Conservation (phyloP, 2,113 vertebrate genomes). For the Tapirus terrestris region DNA sequence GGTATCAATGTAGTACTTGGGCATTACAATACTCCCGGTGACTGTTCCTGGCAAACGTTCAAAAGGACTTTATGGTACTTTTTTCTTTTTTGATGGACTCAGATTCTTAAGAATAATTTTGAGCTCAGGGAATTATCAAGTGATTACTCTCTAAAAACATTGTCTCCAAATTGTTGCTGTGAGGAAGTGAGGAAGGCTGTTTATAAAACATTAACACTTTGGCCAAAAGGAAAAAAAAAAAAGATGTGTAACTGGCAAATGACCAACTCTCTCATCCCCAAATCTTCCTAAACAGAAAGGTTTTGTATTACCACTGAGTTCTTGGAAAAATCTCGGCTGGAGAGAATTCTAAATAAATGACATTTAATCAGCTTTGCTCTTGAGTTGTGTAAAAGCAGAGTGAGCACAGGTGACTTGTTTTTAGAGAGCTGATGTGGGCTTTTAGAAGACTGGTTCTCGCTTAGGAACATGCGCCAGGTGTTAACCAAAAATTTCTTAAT, state of each 20-base stretch:
- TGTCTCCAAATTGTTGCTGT: slow-evolving; percentile 56
- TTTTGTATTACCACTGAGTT: background rate
- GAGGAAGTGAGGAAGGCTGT: slow-evolving; percentile 62
- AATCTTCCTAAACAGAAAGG: slow-evolving; percentile 17
- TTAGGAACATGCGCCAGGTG: background rate
- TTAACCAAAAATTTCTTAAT: background rate
- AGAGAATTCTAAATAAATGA: slow-evolving; percentile 37
- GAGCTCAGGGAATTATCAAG: slow-evolving; percentile 65
- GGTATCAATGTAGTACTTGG: slow-evolving; percentile 41
- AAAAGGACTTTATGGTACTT: slow-evolving; percentile 60
- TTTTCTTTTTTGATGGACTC: slow-evolving; percentile 55
- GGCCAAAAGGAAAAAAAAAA: background rate
- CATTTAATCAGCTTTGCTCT: slow-evolving; percentile 39
- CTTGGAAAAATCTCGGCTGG: slow-evolving; percentile 9
- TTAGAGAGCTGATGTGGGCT: background rate
- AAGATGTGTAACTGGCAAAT: slow-evolving; percentile 26
- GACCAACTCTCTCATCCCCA: background rate
- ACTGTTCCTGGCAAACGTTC: slow-evolving; percentile 73
- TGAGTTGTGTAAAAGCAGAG: background rate
- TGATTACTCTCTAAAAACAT: slow-evolving; percentile 62
- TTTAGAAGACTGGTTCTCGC: background rate
- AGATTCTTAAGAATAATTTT: slow-evolving; percentile 78
- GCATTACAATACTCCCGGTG: background rate
- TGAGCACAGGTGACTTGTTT: background rate
- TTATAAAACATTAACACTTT: slow-evolving; percentile 65